Evolutionary conservation across 1,140 invertebrate genomes (phyloP), one percentile per base, ranked within the genome.

Genomic region (Babylonia areolata): DNA sequence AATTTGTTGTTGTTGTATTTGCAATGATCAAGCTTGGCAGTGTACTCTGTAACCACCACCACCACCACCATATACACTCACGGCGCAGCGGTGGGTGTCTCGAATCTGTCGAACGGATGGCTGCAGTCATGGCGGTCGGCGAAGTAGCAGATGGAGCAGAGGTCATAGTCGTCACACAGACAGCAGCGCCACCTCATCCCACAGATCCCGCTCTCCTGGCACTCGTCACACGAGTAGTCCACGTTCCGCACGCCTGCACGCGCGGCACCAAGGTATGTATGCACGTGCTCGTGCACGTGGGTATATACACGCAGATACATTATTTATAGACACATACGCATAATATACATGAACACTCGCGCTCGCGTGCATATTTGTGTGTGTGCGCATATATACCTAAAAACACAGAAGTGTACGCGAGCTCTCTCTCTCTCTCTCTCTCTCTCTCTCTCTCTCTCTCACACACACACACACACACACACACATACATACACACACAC

Each of bases 161-260:
- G 87, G 77, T 89, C 88, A 79, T 86, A 86, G 58, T 90, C 87
- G n/a, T 87, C 23, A 79, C 91, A 92, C n/a, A 69, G 51, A 17
- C 69, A 46, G 88, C 91, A 92, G 17, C 89, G 87, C 91, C 91
- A 92, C 0, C 90, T 82, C 15, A 89, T 89, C 2, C 91, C 91
- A 2, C 85, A 17, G n/a, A 92, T 87, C 20, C 77, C 80, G 3
- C 28, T 83, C 58, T 85, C 86, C n/a, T 84, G 79, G 84, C 91
- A 92, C 23, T 84, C 85, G 51, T 90, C 88, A 84, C 91, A 92
- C 20, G 33, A 75, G 33, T 87, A 54, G n/a, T 77, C 78, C 9
- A 28, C 28, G 75, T 92, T 90, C 37, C 88, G 89, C 15, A 91
- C 81, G 33, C 91, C 91, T 92, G 73, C 31, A 83, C 28, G 31